Evolutionary conservation across 2,113 vertebrate species (phyloP).

Genomic region (Vulpes vulpes): DNA sequence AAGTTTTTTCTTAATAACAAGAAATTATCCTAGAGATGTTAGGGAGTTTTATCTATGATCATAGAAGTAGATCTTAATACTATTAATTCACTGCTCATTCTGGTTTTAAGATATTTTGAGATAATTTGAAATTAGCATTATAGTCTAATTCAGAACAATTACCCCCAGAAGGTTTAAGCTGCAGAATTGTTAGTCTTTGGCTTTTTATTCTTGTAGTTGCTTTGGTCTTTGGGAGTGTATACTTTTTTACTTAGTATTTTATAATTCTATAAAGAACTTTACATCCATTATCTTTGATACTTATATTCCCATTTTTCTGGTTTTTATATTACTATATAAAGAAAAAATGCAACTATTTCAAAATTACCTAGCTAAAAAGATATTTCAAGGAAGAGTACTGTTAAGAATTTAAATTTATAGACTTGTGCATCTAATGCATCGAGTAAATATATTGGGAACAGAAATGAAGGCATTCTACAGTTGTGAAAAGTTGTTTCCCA

Average conservation of each 20-base stretch:
- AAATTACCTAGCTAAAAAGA: slow-evolving; percentile 16
- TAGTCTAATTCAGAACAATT: background rate
- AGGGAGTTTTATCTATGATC: background rate
- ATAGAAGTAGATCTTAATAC: slow-evolving; percentile 3
- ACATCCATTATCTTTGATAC: background rate
- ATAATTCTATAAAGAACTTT: background rate
- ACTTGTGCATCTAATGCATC: background rate
- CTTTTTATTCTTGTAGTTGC: background rate
- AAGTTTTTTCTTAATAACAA: slow-evolving; percentile 33
- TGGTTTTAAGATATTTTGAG: slow-evolving; percentile 45
- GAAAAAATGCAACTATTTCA: slow-evolving; percentile 34
- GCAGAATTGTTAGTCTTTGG: slow-evolving; percentile 16
- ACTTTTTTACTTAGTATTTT: slow-evolving; percentile 19
- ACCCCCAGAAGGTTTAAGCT: background rate
- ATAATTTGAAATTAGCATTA: slow-evolving; percentile 24
- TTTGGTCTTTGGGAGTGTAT: slow-evolving; percentile 3
- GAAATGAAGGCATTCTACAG: slow-evolving; percentile 15
- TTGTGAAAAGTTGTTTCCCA: slow-evolving; percentile 49
- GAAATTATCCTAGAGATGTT: background rate
- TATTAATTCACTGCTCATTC: slow-evolving; percentile 11
- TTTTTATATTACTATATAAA: background rate
- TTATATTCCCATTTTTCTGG: slow-evolving; percentile 11
- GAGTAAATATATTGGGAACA: background rate
- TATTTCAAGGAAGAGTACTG: slow-evolving; percentile 33
- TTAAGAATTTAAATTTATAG: background rate